A percentile compares a stretch with the other conserved stretches of the same genome.
These are phyloP conservation scores for Mythimna loreyi DNA, from an alignment of 2,888 invertebrate genomes.

Conservation along the genomic window DNA sequence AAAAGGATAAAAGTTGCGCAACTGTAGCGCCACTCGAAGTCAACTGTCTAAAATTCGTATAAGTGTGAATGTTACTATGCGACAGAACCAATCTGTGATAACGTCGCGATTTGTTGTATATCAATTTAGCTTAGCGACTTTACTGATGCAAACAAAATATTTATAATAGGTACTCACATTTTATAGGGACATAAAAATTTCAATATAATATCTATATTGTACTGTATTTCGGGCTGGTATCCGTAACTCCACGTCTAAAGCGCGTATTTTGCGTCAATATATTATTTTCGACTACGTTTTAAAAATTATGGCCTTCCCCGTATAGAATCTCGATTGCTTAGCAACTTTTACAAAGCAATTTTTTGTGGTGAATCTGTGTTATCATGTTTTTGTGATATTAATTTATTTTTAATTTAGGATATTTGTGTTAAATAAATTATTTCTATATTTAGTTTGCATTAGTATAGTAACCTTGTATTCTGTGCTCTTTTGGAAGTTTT, in stretches of 20 bases:
- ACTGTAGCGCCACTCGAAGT: slow-evolving; percentile 15
- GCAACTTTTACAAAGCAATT: neutral
- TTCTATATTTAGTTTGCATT: neutral
- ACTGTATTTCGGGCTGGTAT: no score
- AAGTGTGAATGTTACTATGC: slow-evolving; percentile 12
- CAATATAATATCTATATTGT: no score
- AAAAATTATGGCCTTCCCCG: neutral
- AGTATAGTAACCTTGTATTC: slow-evolving; percentile 16
- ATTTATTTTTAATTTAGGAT: neutral
- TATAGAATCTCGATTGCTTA: neutral
- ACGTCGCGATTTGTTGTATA: slow-evolving; percentile 16
- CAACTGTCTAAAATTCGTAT: slow-evolving; percentile 21
- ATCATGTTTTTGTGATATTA: neutral
- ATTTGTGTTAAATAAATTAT: no score
- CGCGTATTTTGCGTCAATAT: no score
- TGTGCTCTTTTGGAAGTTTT: slow-evolving; percentile 11
- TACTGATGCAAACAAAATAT: neutral
- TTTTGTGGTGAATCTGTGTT: slow-evolving; percentile 6
- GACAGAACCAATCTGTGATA: slow-evolving; percentile 40
- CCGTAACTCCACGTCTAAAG: no score
- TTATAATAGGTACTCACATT: neutral
- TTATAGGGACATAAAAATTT: no score
- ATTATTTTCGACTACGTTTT: neutral
- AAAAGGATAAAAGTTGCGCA: slow-evolving; percentile 3
- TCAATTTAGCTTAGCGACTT: slow-evolving; percentile 6